These are phyloP conservation scores for Tyria jacobaeae DNA, from an alignment of 2,888 invertebrate species.

Conservation along the genomic window DNA sequence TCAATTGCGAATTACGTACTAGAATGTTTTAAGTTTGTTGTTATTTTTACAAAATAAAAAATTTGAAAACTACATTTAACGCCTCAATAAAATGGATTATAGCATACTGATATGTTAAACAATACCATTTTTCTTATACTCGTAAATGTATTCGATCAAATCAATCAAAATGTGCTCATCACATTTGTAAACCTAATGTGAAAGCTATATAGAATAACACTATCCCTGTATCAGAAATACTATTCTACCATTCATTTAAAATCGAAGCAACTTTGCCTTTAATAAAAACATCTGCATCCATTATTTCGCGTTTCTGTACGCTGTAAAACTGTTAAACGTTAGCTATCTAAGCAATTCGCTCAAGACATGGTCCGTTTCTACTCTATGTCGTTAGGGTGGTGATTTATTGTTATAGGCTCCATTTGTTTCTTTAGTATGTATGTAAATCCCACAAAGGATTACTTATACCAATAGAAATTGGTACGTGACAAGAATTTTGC, in stretches of 20 bases:
- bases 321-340: slow-evolving; percentile 29
- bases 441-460: slow-evolving; percentile 56
- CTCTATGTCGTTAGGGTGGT: slow-evolving; percentile 60
- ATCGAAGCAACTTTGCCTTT: not conserved
- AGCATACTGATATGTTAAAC: too few species aligned
- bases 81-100: too few species aligned
- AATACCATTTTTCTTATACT: too few species aligned
- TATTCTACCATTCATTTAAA: not conserved
- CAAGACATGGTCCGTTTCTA: slow-evolving; percentile 62
- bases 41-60: too few species aligned
- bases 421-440: slow-evolving; percentile 58
- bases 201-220: not conserved
- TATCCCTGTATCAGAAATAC: not conserved
- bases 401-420: slow-evolving; percentile 67
- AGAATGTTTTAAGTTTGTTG: too few species aligned
- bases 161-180: too few species aligned
- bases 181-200: not conserved
- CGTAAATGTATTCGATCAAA: too few species aligned
- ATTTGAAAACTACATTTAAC: too few species aligned
- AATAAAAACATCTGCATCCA: not conserved
- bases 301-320: not conserved
- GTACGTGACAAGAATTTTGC: slow-evolving; percentile 45
- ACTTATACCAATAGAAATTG: slow-evolving; percentile 54
- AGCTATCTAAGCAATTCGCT: slow-evolving; percentile 53
- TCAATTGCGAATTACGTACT: too few species aligned